These are phyloP conservation scores for Scomber japonicus DNA, from an alignment of 2,113 vertebrate genomes.

Conservation along the genomic window DNA sequence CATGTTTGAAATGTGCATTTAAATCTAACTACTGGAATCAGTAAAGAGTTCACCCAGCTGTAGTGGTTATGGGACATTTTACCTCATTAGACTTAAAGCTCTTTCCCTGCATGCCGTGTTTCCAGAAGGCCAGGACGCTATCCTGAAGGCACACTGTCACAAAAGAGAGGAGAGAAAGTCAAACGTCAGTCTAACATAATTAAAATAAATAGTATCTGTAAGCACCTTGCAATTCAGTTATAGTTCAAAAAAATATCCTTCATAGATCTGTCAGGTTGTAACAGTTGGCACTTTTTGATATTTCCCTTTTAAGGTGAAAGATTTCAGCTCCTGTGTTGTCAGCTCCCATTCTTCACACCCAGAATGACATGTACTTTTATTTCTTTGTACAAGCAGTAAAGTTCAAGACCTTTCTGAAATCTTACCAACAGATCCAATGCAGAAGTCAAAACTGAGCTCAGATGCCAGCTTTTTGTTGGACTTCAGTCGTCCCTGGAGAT, in stretches of 20 bases:
- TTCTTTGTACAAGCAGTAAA: background rate
- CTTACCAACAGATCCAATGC: constrained; percentile 97
- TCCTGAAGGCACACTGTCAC: constrained; percentile 96
- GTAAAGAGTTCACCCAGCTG: no score
- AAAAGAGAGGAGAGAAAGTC: background rate
- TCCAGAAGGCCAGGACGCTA: constrained; percentile 99
- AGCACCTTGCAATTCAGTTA: background rate
- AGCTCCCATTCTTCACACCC: no score
- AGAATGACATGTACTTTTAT: no score
- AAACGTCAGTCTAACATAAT: background rate
- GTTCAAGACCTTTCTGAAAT: background rate
- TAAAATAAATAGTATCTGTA: background rate
- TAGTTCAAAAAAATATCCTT: background rate
- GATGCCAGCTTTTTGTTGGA: constrained; percentile 98
- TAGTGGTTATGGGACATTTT: constrained; percentile 44
- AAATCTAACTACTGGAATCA: background rate
- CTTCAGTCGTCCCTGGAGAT: constrained; percentile 95
- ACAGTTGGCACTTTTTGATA: background rate
- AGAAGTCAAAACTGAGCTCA: constrained; percentile 98
- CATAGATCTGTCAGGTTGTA: background rate
- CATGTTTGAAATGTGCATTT: background rate
- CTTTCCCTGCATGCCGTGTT: constrained; percentile 99
- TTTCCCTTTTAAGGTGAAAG: background rate
- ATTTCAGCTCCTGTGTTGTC: background rate
- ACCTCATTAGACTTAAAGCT: constrained; percentile 99